Evolutionary conservation across 53 echinoderm and acorn worm genomes (phyloP).

Genomic region (Apostichopus leukothele): DNA sequence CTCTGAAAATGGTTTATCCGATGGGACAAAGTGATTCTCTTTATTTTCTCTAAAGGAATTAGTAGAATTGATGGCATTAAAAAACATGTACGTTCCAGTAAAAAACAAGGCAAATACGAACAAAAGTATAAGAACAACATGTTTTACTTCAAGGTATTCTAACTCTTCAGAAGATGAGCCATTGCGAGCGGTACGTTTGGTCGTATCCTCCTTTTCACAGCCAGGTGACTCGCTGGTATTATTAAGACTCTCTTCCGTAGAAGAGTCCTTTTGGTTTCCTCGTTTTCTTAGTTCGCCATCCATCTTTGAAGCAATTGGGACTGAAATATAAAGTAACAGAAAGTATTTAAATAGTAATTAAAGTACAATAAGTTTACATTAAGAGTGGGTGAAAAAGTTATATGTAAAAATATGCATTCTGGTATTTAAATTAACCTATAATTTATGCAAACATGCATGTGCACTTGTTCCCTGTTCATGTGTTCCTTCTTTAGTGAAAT

Average conservation of each 20-base stretch:
- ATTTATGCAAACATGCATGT: too few species aligned
- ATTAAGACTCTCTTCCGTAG: neutral
- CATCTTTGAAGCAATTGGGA: neutral
- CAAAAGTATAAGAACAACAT: conserved; percentile 31
- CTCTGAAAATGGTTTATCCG: neutral
- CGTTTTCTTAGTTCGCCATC: neutral
- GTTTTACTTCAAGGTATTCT: conserved; percentile 41
- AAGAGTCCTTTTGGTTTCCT: neutral
- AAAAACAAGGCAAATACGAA: conserved; percentile 40
- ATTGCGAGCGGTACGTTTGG: too few species aligned
- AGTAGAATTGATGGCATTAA: neutral
- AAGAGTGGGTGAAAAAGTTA: too few species aligned
- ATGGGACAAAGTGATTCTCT: neutral
- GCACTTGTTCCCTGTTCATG: too few species aligned
- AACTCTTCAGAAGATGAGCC: neutral
- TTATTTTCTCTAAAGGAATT: neutral
- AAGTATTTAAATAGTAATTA: too few species aligned
- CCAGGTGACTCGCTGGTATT: too few species aligned
- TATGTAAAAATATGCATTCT: too few species aligned
- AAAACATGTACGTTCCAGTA: conserved; percentile 28
- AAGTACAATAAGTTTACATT: too few species aligned
- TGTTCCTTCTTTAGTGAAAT: too few species aligned
- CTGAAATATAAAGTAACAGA: neutral
- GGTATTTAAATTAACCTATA: too few species aligned
- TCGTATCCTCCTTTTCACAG: too few species aligned